phyloP scores from a whole-genome alignment of 2,888 invertebrate species.

The Aporophyla lueneburgensis region DNA sequence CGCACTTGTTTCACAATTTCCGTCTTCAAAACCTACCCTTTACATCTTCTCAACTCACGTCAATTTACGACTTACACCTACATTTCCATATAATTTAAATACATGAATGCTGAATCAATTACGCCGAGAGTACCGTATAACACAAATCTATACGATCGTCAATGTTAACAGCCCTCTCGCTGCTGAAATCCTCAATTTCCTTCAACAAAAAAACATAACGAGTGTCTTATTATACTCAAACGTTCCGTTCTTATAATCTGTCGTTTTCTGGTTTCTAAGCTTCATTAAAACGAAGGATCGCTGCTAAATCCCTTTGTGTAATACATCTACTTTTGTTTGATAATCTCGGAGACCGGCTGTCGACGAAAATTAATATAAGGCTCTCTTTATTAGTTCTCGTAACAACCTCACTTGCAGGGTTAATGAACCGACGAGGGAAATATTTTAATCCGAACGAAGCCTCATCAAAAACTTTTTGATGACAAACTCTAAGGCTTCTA shows the following conservation, averaged over 20 bases:
- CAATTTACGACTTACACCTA: constrained; percentile 39
- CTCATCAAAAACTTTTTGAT: constrained; percentile 67
- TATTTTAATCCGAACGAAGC: constrained; percentile 63
- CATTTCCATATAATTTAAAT: constrained; percentile 52
- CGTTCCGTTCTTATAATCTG: constrained; percentile 51
- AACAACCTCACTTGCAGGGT: constrained; percentile 64
- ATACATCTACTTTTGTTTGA: constrained; percentile 64
- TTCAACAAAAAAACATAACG: constrained; percentile 54
- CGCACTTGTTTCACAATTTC: constrained; percentile 16
- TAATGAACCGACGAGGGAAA: constrained; percentile 63
- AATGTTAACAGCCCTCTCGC: constrained; percentile 31
- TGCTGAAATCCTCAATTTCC: constrained; percentile 39
- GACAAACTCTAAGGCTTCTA: constrained; percentile 59
- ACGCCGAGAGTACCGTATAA: constrained; percentile 24
- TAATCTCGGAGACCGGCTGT: constrained; percentile 57
- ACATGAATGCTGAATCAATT: constrained; percentile 45
- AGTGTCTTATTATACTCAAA: constrained; percentile 46
- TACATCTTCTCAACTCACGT: constrained; percentile 39
- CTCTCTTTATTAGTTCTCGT: constrained; percentile 63
- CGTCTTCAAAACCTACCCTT: constrained; percentile 14
- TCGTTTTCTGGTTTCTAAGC: constrained; percentile 62
- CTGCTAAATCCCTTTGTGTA: constrained; percentile 61
- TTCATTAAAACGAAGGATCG: constrained; percentile 59
- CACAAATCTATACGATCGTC: constrained; percentile 30
- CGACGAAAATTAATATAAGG: constrained; percentile 65